These are phyloP conservation scores for Phyllotreta cruciferae DNA, from an alignment of 2,888 invertebrate genomes.

Conservation along the genomic window DNA sequence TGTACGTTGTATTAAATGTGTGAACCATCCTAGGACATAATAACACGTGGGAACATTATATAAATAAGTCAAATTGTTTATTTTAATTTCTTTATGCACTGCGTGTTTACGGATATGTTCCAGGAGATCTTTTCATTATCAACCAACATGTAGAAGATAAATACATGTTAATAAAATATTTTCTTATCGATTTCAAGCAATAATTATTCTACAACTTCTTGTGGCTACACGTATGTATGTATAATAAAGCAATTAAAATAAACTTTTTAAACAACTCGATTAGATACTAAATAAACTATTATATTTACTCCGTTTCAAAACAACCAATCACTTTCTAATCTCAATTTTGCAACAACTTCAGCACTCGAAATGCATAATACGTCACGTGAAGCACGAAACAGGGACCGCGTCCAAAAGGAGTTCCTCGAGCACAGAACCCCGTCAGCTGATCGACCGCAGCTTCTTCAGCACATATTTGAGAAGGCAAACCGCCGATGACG, in stretches of 20 bases:
- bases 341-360: constrained; percentile 15
- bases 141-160: no score
- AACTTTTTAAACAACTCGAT: neutral
- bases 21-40: constrained; percentile 10
- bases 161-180: no score
- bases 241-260: no score
- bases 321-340: constrained; percentile 24
- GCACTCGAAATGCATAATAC: constrained; percentile 15
- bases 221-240: no score
- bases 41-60: constrained; percentile 25
- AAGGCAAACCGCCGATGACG: constrained; percentile 16
- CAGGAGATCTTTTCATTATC: constrained; percentile 16
- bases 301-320: neutral
- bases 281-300: neutral
- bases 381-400: constrained; percentile 14
- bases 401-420: neutral
- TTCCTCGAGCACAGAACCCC: neutral
- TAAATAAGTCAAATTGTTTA: constrained; percentile 21
- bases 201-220: no score
- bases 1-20: neutral
- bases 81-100: constrained; percentile 16
- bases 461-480: constrained; percentile 19
- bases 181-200: no score
- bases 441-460: constrained; percentile 24
- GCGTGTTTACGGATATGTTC: constrained; percentile 13